Percentiles rank a stretch among this genome's conserved stretches.
Conservation (phyloP, 30 jellyfish, hydroid and myxozoan genomes). For the Hydractinia echinata region DNA sequence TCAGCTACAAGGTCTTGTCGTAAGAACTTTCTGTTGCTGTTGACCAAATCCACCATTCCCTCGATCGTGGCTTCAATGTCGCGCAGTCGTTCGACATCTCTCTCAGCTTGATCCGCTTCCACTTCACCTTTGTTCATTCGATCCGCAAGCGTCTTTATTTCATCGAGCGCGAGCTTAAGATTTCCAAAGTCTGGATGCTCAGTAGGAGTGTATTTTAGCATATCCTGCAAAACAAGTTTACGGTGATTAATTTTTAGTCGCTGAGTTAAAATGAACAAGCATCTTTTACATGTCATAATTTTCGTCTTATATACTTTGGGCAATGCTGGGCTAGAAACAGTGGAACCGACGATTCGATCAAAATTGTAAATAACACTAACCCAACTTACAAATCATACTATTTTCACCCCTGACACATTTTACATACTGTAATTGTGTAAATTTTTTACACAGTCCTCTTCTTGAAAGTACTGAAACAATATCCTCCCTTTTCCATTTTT, state of each 20-base stretch:
- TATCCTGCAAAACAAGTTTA: conserved; percentile 54
- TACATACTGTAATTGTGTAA: too few relatives aligned
- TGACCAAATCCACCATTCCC: conserved; percentile 81
- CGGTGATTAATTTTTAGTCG: not conserved
- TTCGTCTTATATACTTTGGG: too few relatives aligned
- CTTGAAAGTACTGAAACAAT: too few relatives aligned
- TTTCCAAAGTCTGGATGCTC: conserved; percentile 93
- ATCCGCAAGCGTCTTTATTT: conserved; percentile 93
- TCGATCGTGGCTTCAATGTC: conserved; percentile 96
- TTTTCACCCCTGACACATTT: too few relatives aligned
- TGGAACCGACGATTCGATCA: too few relatives aligned
- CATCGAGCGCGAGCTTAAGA: conserved; percentile 79
- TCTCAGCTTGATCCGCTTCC: conserved; percentile 99
- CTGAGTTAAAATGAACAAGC: not conserved
- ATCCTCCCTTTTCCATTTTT: too few relatives aligned
- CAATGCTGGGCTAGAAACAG: too few relatives aligned
- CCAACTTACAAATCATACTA: too few relatives aligned
- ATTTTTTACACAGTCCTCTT: too few relatives aligned
- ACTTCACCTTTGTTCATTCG: conserved; percentile 98
- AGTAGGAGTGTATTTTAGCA: conserved; percentile 87
- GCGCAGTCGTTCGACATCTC: conserved; percentile 89
- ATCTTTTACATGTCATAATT: not conserved
- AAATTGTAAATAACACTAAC: too few relatives aligned
- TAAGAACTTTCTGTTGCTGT: conserved; percentile 71
- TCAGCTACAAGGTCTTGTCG: conserved; percentile 98